Base-by-base conservation (phyloP, 2,888 invertebrate species). In the Clistopyga incitator region DNA sequence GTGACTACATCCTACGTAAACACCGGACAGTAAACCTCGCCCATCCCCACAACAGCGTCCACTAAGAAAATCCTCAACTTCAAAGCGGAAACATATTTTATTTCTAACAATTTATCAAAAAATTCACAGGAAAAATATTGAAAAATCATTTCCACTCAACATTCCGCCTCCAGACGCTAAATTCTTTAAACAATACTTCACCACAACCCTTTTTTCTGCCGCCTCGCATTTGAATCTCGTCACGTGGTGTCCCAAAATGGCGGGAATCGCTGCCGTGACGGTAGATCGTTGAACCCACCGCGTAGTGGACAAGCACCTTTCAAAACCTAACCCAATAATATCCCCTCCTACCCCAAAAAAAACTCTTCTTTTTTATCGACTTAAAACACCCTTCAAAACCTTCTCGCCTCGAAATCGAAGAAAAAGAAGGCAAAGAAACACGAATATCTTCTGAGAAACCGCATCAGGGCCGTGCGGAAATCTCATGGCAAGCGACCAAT, bases 241-340 rank as follows among this genome's bases (percentile, higher is more conserved):
- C 90, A 88, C 89, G 84, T 71, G 61, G 68, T 72, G 25, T 52
- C 76, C 72, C 86, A 90, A 90, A 82, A 90, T 90, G 90, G 90
- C 89, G 88, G 85, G 83, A 87, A 87, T 84, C 85, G 82, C 82
- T 87, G 85, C 87, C 86, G 87, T 86, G 88, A 89, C 88, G 88
- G 84, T 75, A 91, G 90, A 91, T 91, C 91, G 89, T 91, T 91
- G 90, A 91, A 91, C 90, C 88, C 91, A 68, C 64, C 61, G 34
- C 70, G 68, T 59, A 78, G 77, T 45, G 78, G 11, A 64, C 34
- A 29, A 78, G n/a, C 78, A n/a, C 54, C n/a, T 20, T 10, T 6
- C 54, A 38, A 15, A 56, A 18, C 18, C 23, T 0, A 25, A 18
- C 29, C 47, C 20, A 20, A 1, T 0, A 2, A 0, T 20, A 1